These are phyloP conservation scores for Thinocorus orbignyianus DNA, from an alignment of 2,113 vertebrate species.

Conservation along the genomic window DNA sequence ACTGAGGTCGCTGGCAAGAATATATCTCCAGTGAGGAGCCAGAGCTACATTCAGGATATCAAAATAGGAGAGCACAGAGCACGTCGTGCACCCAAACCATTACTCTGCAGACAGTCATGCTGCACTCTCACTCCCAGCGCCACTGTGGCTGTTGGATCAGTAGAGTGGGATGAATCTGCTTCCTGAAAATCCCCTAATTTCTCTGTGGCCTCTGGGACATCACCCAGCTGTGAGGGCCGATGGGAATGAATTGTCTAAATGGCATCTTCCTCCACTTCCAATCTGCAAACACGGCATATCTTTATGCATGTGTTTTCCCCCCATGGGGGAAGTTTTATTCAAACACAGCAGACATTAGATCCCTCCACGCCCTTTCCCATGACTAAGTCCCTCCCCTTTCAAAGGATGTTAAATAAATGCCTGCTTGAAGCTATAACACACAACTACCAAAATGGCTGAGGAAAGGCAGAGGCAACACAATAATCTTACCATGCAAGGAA, in stretches of 20 bases:
- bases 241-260: background rate
- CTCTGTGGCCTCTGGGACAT: background rate
- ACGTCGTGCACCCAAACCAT: background rate
- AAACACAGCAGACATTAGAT: background rate
- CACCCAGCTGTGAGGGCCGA: background rate
- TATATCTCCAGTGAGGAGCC: background rate
- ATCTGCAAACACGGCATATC: background rate
- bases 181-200: background rate
- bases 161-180: background rate
- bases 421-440: background rate
- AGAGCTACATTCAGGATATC: background rate
- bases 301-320: background rate
- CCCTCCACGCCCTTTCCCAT: background rate
- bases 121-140: background rate
- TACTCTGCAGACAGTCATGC: background rate
- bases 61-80: background rate
- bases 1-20: background rate
- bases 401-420: background rate
- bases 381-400: background rate
- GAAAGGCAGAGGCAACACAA: background rate
- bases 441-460: background rate
- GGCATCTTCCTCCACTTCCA: conserved; percentile 1
- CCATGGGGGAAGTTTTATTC: background rate
- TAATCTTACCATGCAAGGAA: conserved; percentile 79
- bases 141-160: background rate